Evolutionary conservation across 2,797 vertebrate species (phyloP).

Genomic region (Helarctos malayanus): DNA sequence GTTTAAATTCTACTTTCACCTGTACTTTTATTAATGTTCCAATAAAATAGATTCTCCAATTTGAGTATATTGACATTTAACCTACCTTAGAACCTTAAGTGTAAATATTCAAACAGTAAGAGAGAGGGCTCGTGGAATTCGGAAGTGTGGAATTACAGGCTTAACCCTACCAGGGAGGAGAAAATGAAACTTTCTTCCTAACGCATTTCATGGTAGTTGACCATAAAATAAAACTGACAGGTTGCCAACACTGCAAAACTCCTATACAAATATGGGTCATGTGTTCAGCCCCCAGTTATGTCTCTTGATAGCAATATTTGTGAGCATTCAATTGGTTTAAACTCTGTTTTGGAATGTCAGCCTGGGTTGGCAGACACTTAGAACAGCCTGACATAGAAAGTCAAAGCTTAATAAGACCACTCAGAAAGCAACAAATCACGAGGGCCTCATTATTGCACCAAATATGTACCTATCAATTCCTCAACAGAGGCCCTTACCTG

Average conservation of each 20-base stretch:
- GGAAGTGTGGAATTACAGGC: constrained; percentile 31
- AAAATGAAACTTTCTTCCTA: constrained; percentile 75
- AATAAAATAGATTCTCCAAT: constrained; percentile 57
- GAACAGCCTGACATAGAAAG: constrained; percentile 23
- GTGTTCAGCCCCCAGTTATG: constrained; percentile 41
- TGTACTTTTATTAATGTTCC: constrained; percentile 44
- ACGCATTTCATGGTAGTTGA: constrained; percentile 72
- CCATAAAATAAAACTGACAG: constrained; percentile 81
- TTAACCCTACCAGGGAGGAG: constrained; percentile 59
- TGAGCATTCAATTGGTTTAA: constrained; percentile 63
- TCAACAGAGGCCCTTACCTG: neutral
- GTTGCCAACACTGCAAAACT: constrained; percentile 73
- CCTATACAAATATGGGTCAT: constrained; percentile 71
- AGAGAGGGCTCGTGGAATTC: neutral
- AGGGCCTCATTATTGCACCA: neutral
- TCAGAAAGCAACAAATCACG: neutral
- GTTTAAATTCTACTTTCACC: constrained; percentile 60
- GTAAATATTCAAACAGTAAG: constrained; percentile 71
- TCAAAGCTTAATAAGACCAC: neutral
- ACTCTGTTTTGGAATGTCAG: constrained; percentile 65
- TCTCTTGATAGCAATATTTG: constrained; percentile 68
- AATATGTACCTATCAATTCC: constrained; percentile 18
- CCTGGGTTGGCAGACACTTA: constrained; percentile 18
- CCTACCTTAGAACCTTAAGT: constrained; percentile 49
- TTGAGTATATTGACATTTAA: constrained; percentile 63